Evolutionary conservation across 2,797 vertebrate species (phyloP).

Genomic region (Anguilla marmorata): DNA sequence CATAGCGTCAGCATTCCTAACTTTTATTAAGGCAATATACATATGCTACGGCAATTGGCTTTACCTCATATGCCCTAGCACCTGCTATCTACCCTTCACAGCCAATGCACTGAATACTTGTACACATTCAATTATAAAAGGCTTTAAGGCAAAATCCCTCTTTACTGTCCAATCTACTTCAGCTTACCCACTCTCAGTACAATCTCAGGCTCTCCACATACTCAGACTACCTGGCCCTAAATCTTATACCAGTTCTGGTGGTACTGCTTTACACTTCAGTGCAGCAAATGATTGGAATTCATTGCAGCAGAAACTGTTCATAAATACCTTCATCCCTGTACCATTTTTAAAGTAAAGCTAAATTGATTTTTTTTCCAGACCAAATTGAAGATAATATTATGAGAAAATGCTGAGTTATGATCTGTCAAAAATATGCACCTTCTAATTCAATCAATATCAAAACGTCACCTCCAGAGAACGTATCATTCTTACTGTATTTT

Average conservation of each 20-base stretch:
- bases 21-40: background rate
- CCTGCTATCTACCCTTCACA: too few species aligned
- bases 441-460: background rate
- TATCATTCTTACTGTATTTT: background rate
- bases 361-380: background rate
- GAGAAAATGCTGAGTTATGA: conserved; percentile 14
- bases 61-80: background rate
- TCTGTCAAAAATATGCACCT: conserved; percentile 1
- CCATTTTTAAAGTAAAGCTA: conserved; percentile 2
- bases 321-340: background rate
- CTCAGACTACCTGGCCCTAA: background rate
- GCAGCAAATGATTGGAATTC: conserved; percentile 14
- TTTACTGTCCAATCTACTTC: conserved; percentile 5
- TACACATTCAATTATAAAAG: conserved; percentile 4
- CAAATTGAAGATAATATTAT: background rate
- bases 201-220: background rate
- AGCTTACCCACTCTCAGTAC: background rate
- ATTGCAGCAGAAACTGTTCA: conserved; percentile 14
- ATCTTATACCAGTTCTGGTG: background rate
- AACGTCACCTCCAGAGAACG: background rate
- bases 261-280: background rate
- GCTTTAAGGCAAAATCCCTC: conserved; percentile 1
- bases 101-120: background rate
- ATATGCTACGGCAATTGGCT: background rate
- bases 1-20: background rate